Conservation (phyloP, 2,113 vertebrate species). For the Boleophthalmus pectinirostris region DNA sequence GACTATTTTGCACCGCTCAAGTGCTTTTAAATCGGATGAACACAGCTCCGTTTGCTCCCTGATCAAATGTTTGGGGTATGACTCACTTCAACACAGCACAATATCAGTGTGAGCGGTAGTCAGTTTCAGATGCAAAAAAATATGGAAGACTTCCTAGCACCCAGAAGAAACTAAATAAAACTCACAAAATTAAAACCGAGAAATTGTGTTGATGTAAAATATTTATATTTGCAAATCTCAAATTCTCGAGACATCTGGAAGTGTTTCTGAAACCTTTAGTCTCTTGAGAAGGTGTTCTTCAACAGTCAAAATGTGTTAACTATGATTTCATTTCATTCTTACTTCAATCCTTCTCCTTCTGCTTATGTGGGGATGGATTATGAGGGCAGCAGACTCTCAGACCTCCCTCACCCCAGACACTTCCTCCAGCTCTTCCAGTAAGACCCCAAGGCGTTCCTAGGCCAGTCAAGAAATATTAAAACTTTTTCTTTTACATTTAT, state of each 20-base stretch:
- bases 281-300: too few relatives aligned
- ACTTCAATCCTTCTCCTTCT: too few relatives aligned
- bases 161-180: constrained; percentile 1
- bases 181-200: background rate
- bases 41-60: constrained; percentile 30
- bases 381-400: too few relatives aligned
- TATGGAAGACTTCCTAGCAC: background rate
- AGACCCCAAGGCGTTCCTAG: too few relatives aligned
- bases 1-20: constrained; percentile 45
- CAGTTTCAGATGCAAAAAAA: constrained; percentile 19
- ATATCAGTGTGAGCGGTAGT: constrained; percentile 33
- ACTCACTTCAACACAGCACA: constrained; percentile 44
- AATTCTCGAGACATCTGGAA: background rate
- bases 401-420: too few relatives aligned
- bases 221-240: background rate
- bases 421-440: too few relatives aligned
- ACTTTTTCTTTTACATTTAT: too few relatives aligned
- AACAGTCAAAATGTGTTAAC: too few relatives aligned
- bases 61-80: constrained; percentile 41
- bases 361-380: too few relatives aligned
- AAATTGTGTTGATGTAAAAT: background rate
- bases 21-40: constrained; percentile 63
- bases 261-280: background rate
- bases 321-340: too few relatives aligned
- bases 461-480: too few relatives aligned